Percentiles rank a stretch among this genome's conserved stretches.
These are phyloP conservation scores for Gallinago stenura DNA, from an alignment of 2,797 vertebrate species.

Conservation along the genomic window DNA sequence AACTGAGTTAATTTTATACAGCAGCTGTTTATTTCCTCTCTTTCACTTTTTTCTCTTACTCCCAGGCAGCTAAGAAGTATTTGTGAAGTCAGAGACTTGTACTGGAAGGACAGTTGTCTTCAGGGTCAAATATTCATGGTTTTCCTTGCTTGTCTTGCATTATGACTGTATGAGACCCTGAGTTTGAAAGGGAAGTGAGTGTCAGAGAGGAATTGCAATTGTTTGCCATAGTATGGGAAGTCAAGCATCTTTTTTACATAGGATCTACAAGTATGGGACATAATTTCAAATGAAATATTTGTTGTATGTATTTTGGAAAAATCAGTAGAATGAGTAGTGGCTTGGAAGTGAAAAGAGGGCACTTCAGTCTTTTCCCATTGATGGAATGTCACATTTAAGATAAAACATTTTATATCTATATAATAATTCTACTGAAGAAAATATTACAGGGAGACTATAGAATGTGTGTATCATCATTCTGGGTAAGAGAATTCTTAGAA, in stretches of 20 bases:
- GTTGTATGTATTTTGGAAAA: not conserved
- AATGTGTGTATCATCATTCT: not conserved
- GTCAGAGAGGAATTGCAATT: not conserved
- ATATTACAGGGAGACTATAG: not conserved
- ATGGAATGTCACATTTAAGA: not conserved
- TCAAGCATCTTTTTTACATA: not conserved
- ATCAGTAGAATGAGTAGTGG: not conserved
- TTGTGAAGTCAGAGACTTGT: not conserved
- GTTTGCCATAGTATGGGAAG: not conserved
- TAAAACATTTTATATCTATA: not conserved
- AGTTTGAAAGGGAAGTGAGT: not conserved
- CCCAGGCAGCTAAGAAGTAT: not conserved
- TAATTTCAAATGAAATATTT: not conserved
- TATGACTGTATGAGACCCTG: not conserved
- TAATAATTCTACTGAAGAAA: not conserved
- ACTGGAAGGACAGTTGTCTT: not conserved
- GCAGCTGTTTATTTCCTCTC: not conserved
- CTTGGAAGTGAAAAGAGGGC: not conserved
- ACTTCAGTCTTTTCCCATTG: not conserved
- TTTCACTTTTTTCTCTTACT: not conserved
- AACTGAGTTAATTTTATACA: not conserved
- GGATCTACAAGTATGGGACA: not conserved
- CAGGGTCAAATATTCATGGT: not conserved
- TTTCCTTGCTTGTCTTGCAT: not conserved
- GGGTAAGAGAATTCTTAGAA: not conserved